Base-by-base conservation (phyloP, 2,797 vertebrate species). In the Phaenicophaeus curvirostris region DNA sequence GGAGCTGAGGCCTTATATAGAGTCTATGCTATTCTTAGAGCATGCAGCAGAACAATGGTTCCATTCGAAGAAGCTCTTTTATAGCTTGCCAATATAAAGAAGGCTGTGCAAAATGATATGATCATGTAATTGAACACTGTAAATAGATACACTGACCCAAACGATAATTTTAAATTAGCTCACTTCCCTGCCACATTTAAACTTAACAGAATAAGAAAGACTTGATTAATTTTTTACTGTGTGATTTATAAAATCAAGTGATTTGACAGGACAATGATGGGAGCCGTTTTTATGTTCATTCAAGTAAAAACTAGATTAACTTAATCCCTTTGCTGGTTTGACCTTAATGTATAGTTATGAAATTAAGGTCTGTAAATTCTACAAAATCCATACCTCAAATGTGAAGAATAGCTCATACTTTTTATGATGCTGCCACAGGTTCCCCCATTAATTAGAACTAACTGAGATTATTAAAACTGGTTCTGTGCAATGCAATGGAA, bases 41-140 rank as follows among this genome's bases (percentile, higher is more conserved):
- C 2, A 3, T 63, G 31, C 35, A 87, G 71, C 68, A 93, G 94
- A 97, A 96, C 95, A 97, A 95, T 94, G 61, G 85, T 33, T 95
- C 87, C 85, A 90, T 94, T 97, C 0, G 94, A 93, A 96, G 75
- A 91, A 68, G 84, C 65, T 93, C 96, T 96, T 96, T 97, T 90
- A 96, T 94, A 95, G 87, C 77, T 90, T 95, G 95, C 95, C 96
- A 97, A 93, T 96, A 74, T 97, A 96, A 96, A 96, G 96, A 96
- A 96, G 92, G 74, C 95, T 96, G 95, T 91, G 83, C 63, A 62
- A 94, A 95, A 97, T 88, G 94, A 95, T 96, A 96, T 85, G 94
- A 87, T 90, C 94, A 10, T 90, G 78, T 94, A 95, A 96, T 92
- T 94, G 94, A 96, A 93, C 84, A 77, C 78, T 85, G 94, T 96